Evolutionary conservation across 2,113 vertebrate species (phyloP), one percentile per base, ranked within the genome.

Genomic region (Sula dactylatra): DNA sequence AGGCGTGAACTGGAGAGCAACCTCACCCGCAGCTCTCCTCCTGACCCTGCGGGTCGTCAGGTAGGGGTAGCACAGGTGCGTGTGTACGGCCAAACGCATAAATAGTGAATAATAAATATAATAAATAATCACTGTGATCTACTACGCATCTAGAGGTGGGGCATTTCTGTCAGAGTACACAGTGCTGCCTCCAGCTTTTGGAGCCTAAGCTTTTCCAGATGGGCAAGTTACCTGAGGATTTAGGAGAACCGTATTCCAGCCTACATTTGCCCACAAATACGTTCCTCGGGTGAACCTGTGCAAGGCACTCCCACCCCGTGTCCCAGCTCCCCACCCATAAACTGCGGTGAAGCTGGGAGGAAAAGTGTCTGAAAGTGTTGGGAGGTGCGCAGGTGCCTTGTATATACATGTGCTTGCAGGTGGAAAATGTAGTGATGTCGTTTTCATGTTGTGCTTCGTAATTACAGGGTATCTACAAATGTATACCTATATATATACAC

Each of bases 31-130:
- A 0, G 34, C 14, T 21, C 11, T 2, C 10, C 44, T 34, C 11
- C 29, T 16, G 3, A 11, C 32, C 11, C 3, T 25, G 1, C 0
- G 2, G 22, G 3, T 5, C 8, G 62, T 6, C 32, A n/a, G 2
- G 4, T 12, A 13, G 17, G n/a, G 65, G 36, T 6, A 26, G 67
- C 67, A 2, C 32, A 10, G 38, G 11, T 3, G 19, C 42, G 21
- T 0, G 54, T 0, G 20, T 3, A 2, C 3, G 31, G 10, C 17
- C 29, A 20, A 44, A 2, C 10, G 3, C 26, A 1, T 22, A 25
- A 56, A 26, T 16, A 8, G 6, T 6, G 58, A 32, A 15, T 19
- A 54, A 52, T 31, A 61, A 27, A 61, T 34, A 7, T 2, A 42
- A 14, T 44, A 45, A 62, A 20, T 27, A 36, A 42, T 32, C 50